Conservation (phyloP, 2,888 invertebrate genomes). For the Scaptomyza parva region DNA sequence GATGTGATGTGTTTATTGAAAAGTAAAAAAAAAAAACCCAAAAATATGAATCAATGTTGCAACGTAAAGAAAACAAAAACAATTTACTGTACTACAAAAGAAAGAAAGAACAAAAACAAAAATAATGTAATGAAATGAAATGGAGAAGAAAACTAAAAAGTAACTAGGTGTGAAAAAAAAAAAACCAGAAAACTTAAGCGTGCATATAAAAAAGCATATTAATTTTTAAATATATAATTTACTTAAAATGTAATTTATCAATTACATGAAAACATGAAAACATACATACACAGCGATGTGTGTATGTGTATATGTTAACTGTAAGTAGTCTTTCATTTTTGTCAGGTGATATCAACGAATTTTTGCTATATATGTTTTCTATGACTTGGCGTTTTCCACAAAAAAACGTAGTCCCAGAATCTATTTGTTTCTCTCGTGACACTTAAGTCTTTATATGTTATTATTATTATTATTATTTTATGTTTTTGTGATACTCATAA, state of each 20-base stretch:
- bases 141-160: conserved; percentile 35
- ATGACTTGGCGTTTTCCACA: conserved; percentile 11
- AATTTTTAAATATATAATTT: conserved; percentile 46
- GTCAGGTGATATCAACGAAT: conserved; percentile 82
- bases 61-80: conserved; percentile 52
- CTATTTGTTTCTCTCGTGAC: conserved; percentile 40
- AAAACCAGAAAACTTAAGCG: conserved; percentile 38
- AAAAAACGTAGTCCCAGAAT: conserved; percentile 10
- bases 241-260: conserved; percentile 36
- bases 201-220: conserved; percentile 43
- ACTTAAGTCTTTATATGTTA: conserved; percentile 36
- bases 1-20: conserved; percentile 82
- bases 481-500: conserved; percentile 56
- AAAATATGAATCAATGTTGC: conserved; percentile 63
- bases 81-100: conserved; percentile 56
- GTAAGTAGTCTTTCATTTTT: conserved; percentile 72
- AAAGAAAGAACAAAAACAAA: conserved; percentile 21
- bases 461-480: conserved; percentile 36
- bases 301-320: conserved; percentile 40
- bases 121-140: conserved; percentile 8
- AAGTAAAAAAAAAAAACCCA: conserved; percentile 69
- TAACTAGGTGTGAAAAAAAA: conserved; percentile 53
- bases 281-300: conserved; percentile 25
- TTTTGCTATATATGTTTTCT: conserved; percentile 64
- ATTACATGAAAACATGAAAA: conserved; percentile 28